Evolutionary conservation across 1,140 invertebrate species (phyloP).

Genomic region (Brachionus rubens): DNA sequence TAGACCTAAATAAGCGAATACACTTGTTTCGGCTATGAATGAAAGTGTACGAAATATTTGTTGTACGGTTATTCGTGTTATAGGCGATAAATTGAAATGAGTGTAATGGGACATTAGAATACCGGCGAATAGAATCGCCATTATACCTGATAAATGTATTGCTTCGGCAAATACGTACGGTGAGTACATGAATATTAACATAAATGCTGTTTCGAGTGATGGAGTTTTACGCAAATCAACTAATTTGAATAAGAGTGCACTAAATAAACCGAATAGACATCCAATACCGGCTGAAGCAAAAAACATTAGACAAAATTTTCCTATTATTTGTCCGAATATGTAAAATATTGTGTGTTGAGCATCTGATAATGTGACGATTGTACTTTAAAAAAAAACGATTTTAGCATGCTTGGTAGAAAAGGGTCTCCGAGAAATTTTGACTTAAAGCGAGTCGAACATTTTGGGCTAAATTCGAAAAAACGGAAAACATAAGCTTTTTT

Average conservation of each 20-base stretch:
- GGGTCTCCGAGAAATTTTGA: too few relatives aligned
- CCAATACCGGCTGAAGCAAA: conserved; percentile 96
- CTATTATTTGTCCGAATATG: neutral
- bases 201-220: conserved; percentile 94
- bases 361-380: conserved; percentile 22
- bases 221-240: conserved; percentile 94
- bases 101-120: conserved; percentile 99
- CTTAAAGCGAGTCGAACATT: too few relatives aligned
- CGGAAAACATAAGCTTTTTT: too few relatives aligned
- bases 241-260: conserved; percentile 77
- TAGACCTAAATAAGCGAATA: conserved; percentile 96
- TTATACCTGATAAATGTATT: conserved; percentile 88
- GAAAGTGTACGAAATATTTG: conserved; percentile 95
- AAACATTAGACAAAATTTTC: conserved; percentile 90
- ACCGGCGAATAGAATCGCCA: conserved; percentile 97
- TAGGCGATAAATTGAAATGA: conserved; percentile 93
- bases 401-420: neutral
- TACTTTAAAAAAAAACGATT: neutral
- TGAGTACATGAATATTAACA: conserved; percentile 95
- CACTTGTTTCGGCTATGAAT: conserved; percentile 91
- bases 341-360: neutral
- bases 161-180: conserved; percentile 97
- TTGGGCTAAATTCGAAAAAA: too few relatives aligned
- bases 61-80: conserved; percentile 98
- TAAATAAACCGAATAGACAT: conserved; percentile 86